Evolutionary conservation across 2,797 vertebrate species (phyloP).

Genomic region (Tamandua tetradactyla): DNA sequence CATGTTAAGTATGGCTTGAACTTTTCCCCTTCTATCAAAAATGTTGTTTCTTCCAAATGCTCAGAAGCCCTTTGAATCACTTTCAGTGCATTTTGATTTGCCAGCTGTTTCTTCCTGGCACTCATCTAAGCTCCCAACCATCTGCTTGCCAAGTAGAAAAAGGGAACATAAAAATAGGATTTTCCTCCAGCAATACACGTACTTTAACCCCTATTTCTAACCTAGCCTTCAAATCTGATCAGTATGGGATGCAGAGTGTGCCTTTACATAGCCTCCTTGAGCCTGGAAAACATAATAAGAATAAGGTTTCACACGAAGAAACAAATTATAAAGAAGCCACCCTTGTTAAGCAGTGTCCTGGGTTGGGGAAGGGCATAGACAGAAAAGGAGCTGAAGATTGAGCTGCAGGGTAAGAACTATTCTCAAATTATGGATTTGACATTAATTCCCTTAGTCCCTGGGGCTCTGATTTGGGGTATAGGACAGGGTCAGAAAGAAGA

Average conservation of each 20-base stretch:
- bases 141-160: conserved; percentile 38
- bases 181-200: neutral
- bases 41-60: conserved; percentile 54
- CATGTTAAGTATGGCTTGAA: conserved; percentile 64
- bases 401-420: neutral
- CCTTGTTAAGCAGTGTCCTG: neutral
- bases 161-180: neutral
- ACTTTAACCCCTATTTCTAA: neutral
- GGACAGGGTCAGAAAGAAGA: neutral
- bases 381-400: fast-evolving
- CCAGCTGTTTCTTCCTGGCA: conserved; percentile 53
- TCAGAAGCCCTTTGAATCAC: conserved; percentile 40
- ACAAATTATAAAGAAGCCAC: neutral
- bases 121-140: neutral
- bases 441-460: fast-evolving
- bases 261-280: neutral
- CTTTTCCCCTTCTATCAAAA: conserved; percentile 64
- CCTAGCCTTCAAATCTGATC: neutral
- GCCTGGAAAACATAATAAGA: neutral
- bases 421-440: no score
- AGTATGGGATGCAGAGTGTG: fast-evolving
- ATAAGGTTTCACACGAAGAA: neutral
- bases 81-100: conserved; percentile 64
- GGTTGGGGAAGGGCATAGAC: no score
- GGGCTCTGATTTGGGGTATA: fast-evolving